These are phyloP conservation scores for Mungos mungo DNA, from an alignment of 2,113 vertebrate genomes.

Conservation along the genomic window DNA sequence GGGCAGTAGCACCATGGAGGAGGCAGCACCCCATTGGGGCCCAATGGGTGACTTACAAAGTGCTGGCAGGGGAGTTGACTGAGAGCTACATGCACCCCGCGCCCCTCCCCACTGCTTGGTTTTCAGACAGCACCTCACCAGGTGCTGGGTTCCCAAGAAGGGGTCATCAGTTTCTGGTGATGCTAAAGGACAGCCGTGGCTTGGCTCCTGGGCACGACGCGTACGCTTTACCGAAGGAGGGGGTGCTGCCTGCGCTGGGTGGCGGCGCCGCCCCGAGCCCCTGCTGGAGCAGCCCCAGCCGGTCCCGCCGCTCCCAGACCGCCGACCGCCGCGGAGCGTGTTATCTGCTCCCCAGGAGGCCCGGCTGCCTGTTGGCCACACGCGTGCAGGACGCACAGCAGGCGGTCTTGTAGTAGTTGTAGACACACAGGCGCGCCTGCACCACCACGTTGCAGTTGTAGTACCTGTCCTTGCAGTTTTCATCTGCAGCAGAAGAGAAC, in stretches of 20 bases:
- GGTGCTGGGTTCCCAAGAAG: slow-evolving; percentile 55
- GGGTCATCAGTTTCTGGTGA: slow-evolving; percentile 19
- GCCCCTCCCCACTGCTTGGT: background rate
- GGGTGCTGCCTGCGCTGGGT: slow-evolving; percentile 33
- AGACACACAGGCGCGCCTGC: slow-evolving; percentile 96
- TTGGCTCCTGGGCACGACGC: slow-evolving; percentile 60
- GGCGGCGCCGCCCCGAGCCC: slow-evolving; percentile 35
- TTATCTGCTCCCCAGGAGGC: slow-evolving; percentile 90
- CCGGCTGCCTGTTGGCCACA: slow-evolving; percentile 84
- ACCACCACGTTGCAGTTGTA: slow-evolving; percentile 98
- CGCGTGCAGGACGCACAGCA: slow-evolving; percentile 94
- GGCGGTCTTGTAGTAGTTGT: slow-evolving; percentile 94
- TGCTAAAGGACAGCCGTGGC: slow-evolving; percentile 42
- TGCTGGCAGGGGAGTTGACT: background rate
- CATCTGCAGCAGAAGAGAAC: slow-evolving; percentile 85
- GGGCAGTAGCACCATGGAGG: background rate
- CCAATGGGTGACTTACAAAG: background rate
- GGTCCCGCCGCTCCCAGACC: slow-evolving; percentile 29
- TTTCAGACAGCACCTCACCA: slow-evolving; percentile 54
- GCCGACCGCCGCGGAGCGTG: background rate
- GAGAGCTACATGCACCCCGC: background rate
- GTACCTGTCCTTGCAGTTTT: slow-evolving; percentile 95
- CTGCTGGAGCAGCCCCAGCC: background rate
- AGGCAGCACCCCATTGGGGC: slow-evolving; percentile 1
- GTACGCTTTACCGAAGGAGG: slow-evolving; percentile 39